Evolutionary conservation across 2,888 invertebrate species (phyloP), one percentile per base, ranked within the genome.

Genomic region (Leucoma salicis): DNA sequence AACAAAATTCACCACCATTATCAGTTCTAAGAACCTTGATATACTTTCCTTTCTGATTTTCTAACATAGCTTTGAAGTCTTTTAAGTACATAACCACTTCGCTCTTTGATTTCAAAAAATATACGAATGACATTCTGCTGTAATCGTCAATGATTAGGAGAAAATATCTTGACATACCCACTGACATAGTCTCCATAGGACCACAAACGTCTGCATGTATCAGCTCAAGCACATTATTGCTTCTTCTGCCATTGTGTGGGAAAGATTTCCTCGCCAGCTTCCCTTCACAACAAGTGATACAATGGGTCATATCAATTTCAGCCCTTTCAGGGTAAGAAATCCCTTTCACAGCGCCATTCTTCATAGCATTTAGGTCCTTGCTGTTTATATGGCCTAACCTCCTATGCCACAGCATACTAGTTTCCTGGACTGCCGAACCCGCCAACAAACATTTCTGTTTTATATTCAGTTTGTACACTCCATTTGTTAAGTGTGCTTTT

Each of bases 361-460:
- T 58, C 56, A 62, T 57, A 6, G 27, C 32, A 10, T 55, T 50
- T 31, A 46, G 31, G 27, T 46, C 29, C 1, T 32, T 46, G n/a
- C 38, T 55, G 24, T 57, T 60, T 1, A 57, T 35, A 29, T 57
- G 60, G 1, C 50, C 57, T 14, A 52, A 14, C 24, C 55, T 35
- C 24, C 52, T 31, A 29, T 56, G 57, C 59, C 59, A 57, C 3
- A 42, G 15, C 4, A 31, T 24, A 27, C 39, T 27, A 11, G 39
- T 13, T 16, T 11, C 14, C 24, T 3, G 15, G n/a, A 5, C 18
- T 6, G 25, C 31, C 14, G 14, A 14, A 10, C 31, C 14, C 15
- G 31, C 31, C 14, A 31, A 2, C 31, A 31, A 14, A 31, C 31
- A 5, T 14, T 8, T 14, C 10, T 4, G 10, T 10, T 31, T 14